Percentiles rank a stretch among this genome's conserved stretches.
Evolutionary conservation across 2,797 vertebrate species (phyloP).

Genomic region (Gorsachius magnificus): DNA sequence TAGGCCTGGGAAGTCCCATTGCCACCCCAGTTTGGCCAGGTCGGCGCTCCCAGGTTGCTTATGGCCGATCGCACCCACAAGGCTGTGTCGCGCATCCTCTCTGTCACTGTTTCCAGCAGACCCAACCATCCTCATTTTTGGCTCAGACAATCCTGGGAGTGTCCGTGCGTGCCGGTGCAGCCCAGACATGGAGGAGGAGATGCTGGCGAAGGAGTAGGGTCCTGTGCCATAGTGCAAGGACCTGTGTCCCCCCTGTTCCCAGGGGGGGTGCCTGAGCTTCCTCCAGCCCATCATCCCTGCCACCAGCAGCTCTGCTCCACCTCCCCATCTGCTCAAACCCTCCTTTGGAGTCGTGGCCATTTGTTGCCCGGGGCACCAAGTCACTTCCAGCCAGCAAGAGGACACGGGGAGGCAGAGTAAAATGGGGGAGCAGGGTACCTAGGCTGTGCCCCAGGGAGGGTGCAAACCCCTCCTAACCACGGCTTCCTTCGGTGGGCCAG

Average conservation of each 20-base stretch:
- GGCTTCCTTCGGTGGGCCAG: background rate
- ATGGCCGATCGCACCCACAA: accelerated
- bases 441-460: background rate
- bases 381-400: background rate
- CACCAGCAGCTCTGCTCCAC: background rate
- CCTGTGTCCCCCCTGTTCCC: background rate
- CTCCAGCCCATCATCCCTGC: background rate
- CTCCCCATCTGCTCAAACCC: background rate
- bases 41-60: accelerated
- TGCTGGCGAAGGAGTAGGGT: background rate
- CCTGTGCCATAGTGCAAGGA: background rate
- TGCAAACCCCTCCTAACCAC: background rate
- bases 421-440: background rate
- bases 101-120: background rate
- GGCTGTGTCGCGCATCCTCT: background rate
- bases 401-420: background rate
- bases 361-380: background rate
- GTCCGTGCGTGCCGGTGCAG: background rate
- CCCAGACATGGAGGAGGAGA: background rate
- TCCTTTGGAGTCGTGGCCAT: background rate
- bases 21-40: background rate
- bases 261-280: background rate
- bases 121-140: background rate
- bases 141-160: background rate
- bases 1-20: background rate